Evolutionary conservation across 2,888 invertebrate species (phyloP).

Genomic region (Taenaris catops): DNA sequence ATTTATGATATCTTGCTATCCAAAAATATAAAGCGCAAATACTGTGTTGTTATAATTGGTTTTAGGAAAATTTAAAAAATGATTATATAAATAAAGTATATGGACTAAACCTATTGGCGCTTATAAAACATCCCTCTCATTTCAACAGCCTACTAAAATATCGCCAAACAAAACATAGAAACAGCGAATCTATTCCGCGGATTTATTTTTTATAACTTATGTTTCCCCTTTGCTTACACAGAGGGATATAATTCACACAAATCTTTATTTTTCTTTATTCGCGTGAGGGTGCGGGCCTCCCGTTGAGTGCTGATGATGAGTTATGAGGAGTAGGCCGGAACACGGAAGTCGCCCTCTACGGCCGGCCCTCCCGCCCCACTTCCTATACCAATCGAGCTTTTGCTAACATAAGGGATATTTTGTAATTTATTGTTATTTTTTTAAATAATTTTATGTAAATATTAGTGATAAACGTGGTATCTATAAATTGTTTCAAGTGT

Average conservation of each 20-base stretch:
- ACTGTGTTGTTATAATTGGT: too few species aligned
- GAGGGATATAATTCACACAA: slow-evolving; percentile 67
- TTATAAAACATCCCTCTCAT: too few species aligned
- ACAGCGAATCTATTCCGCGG: slow-evolving; percentile 15
- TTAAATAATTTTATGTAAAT: too few species aligned
- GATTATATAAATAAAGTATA: too few species aligned
- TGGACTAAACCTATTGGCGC: too few species aligned
- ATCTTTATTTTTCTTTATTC: slow-evolving; percentile 68
- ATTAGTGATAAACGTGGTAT: too few species aligned
- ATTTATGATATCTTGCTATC: too few species aligned
- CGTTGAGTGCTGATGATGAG: slow-evolving; percentile 71
- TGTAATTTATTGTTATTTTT: slow-evolving; percentile 52
- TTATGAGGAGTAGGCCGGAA: slow-evolving; percentile 51
- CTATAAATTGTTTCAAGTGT: too few species aligned
- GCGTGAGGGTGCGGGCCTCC: slow-evolving; percentile 53
- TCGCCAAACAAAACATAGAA: slow-evolving; percentile 1
- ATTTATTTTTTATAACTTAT: slow-evolving; percentile 38
- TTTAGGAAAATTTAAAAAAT: too few species aligned
- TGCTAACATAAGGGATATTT: slow-evolving; percentile 50
- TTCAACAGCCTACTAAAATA: neutral
- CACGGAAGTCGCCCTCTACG: slow-evolving; percentile 67
- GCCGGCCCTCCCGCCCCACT: slow-evolving; percentile 53
- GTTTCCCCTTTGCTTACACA: slow-evolving; percentile 52
- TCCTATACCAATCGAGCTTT: slow-evolving; percentile 71
- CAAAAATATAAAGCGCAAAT: too few species aligned